Evolutionary conservation across 2,113 vertebrate species (phyloP), one percentile per base, ranked within the genome.

Genomic region (Strigops habroptila): DNA sequence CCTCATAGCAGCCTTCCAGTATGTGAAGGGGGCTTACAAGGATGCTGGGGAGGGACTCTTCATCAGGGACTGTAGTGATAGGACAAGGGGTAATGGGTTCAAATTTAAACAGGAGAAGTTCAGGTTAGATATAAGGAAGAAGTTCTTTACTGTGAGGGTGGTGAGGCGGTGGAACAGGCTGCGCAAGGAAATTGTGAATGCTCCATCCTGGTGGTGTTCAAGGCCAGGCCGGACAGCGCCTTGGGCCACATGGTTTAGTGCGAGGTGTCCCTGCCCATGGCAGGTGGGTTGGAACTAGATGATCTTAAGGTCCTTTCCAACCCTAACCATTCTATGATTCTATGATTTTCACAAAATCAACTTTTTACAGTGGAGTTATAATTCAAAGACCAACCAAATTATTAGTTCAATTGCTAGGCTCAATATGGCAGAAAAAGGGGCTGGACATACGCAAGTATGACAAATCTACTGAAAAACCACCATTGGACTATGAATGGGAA

Each of bases 331-430:
- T 57, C 33, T 33, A 33, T 44, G 44, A 44, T 44, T 18, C 18
- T 44, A 44, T 57, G 55, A 57, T 75, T 76, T 75, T 44, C 81
- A 82, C 55, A 85, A 81, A 55, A 89, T 31, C 44, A 90, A 85
- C 53, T 74, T 77, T 91, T 88, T 87, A 12, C 83, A 64, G 85
- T 57, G 25, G 18, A 64, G 17, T 55, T 65, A 55, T 4, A 79
- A 82, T n/a, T 82, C 14, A 74, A 44, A 83, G 33, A 82, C 14
- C 7, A 71, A 31, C 5, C 24, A 93, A 67, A 71, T 87, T 87
- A 97, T 93, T 82, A 81, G 87, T 92, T 84, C 52, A 97, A 96
- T 79, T 94, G 44, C 82, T 77, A 93, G 35, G 79, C 87, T 52
- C 75, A 92, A 62, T 44, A 69, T 67, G n/a, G 25, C 28, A 7